Evolutionary conservation across 2,888 invertebrate genomes (phyloP), one percentile per base, ranked within the genome.

Genomic region (Ophion costatus): DNA sequence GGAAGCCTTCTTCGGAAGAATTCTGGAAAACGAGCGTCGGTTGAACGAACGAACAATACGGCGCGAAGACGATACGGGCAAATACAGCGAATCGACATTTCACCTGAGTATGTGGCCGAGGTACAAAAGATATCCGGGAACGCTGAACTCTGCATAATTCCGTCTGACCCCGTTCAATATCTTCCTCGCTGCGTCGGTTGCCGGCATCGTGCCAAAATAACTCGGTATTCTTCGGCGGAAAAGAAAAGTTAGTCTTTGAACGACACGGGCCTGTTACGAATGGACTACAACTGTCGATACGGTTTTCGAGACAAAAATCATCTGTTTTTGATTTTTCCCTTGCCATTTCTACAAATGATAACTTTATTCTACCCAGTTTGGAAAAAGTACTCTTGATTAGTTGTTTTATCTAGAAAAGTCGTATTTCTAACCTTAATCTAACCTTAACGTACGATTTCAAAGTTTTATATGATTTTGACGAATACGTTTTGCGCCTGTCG

Each of bases 201-300:
- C 95, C 45, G 95, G 94, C 89, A 96, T 95, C 11, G 96, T 96
- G 11, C 96, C 96, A 88, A 96, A 96, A 90, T 95, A 95, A 89
- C 95, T 95, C 6, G 96, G 95, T 90, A 96, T 96, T 89, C 96
- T 96, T 92, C 2, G 92, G 92, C 20, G 11, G 51, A 51, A 51
- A 51, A 51, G 1, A 51, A 51, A 51, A 51, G 17, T 51, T 51
- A 51, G 51, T 17, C 51, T 51, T 51, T 14, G 4, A 51, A 51
- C 38, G 17, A 29, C 2, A 4, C 29, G 4, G 4, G 4, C 29
- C 29, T 29, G 29, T 24, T 24, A 24, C 3, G 24, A 24, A 24
- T 24, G 24, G 24, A 24, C 1, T 24, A 4, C 29, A 29, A 29
- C 29, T 29, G 29, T 4, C 29, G 29, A 29, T 29, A 29, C 29